phyloP scores from a whole-genome alignment of 1,140 invertebrate genomes.

The Acyrthosiphon pisum region DNA sequence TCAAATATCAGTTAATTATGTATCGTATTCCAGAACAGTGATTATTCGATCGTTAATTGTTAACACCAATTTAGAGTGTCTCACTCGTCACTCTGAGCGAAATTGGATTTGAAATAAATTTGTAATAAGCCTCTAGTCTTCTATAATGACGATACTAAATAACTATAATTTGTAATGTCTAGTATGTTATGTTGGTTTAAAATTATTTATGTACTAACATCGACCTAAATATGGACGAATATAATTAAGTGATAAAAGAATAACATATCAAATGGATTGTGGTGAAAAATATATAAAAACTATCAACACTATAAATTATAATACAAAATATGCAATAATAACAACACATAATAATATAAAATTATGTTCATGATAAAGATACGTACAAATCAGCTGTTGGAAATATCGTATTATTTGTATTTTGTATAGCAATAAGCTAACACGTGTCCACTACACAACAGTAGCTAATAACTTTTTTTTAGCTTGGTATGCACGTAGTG shows the following conservation, averaged over 20 bases:
- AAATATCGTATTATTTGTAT: no score
- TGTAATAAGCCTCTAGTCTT: background rate
- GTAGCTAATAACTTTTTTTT: no score
- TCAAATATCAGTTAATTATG: background rate
- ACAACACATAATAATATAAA: background rate
- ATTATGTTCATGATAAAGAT: no score
- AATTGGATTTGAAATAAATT: background rate
- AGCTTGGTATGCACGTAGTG: no score
- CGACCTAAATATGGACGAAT: background rate
- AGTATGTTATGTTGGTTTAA: background rate
- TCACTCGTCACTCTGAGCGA: background rate
- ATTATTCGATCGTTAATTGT: background rate
- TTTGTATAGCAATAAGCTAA: no score
- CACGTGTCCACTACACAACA: no score
- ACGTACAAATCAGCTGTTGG: no score
- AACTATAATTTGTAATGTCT: background rate
- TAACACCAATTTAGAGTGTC: background rate
- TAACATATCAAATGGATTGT: background rate
- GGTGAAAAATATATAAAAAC: background rate
- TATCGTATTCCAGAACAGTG: constrained; percentile 2
- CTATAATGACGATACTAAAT: background rate
- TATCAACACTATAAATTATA: background rate
- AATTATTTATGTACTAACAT: background rate
- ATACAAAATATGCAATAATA: background rate
- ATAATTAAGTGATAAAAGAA: background rate